phyloP scores from a whole-genome alignment of 2,888 invertebrate species.

The Gibbula magus region DNA sequence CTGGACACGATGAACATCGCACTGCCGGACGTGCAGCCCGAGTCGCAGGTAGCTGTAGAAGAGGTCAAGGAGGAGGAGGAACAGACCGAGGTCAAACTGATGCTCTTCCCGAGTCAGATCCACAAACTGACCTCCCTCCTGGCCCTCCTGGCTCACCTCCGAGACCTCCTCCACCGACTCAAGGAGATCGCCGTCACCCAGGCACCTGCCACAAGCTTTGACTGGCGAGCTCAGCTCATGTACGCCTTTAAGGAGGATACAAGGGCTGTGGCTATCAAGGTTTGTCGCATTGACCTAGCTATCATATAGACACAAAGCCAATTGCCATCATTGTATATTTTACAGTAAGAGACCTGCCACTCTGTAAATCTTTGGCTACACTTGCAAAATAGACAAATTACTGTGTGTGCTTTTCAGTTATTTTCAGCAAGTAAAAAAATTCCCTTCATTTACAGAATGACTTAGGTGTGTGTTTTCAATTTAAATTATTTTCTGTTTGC shows the following conservation, averaged over 20 bases:
- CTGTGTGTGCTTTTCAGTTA: too few relatives aligned
- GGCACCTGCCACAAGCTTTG: constrained; percentile 55
- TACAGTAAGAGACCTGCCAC: too few relatives aligned
- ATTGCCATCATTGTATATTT: too few relatives aligned
- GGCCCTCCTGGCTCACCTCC: constrained; percentile 64
- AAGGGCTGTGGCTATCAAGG: constrained; percentile 58
- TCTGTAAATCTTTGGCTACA: too few relatives aligned
- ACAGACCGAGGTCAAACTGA: constrained; percentile 54
- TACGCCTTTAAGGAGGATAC: constrained; percentile 57
- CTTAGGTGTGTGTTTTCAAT: too few relatives aligned
- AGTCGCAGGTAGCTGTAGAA: constrained; percentile 35
- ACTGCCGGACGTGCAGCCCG: constrained; percentile 19
- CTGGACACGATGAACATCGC: constrained; percentile 69
- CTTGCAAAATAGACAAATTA: too few relatives aligned
- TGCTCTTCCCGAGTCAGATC: constrained; percentile 71
- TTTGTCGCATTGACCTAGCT: too few relatives aligned
- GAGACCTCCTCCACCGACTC: constrained; percentile 59
- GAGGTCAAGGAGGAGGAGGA: constrained; percentile 47
- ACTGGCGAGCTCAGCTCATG: constrained; percentile 67
- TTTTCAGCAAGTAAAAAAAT: too few relatives aligned
- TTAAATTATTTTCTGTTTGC: too few relatives aligned
- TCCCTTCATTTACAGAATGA: too few relatives aligned
- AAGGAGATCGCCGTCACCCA: constrained; percentile 45
- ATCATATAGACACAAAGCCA: too few relatives aligned
- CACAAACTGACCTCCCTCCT: constrained; percentile 68